These are phyloP conservation scores for Cistogaster globosa DNA, from an alignment of 2,888 invertebrate genomes.

Conservation along the genomic window DNA sequence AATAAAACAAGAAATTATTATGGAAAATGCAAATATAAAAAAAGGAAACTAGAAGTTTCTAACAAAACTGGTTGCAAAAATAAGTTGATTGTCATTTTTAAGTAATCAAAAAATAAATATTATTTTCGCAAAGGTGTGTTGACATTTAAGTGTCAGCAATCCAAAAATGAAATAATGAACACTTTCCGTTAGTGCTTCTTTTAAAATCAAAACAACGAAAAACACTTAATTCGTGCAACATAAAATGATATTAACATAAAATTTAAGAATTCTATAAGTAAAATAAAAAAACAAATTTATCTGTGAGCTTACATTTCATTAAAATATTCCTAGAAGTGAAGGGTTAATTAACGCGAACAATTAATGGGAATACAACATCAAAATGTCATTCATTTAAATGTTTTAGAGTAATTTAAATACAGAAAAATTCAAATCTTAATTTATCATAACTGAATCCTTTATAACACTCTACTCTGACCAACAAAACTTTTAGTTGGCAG, in stretches of 20 bases:
- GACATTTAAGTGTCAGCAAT: slow-evolving; percentile 49
- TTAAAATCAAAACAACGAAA: slow-evolving; percentile 10
- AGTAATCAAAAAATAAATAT: slow-evolving; percentile 40
- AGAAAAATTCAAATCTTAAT: too few species aligned
- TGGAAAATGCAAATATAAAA: slow-evolving; percentile 9
- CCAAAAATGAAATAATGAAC: slow-evolving; percentile 48
- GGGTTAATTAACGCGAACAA: too few species aligned
- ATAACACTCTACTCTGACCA: too few species aligned
- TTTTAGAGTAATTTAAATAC: too few species aligned
- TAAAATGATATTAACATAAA: neutral
- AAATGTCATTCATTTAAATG: too few species aligned
- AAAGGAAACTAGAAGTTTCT: slow-evolving; percentile 13
- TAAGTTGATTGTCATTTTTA: slow-evolving; percentile 59
- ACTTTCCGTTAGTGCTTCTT: slow-evolving; percentile 21
- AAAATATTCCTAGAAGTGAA: too few species aligned
- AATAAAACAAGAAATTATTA: slow-evolving; percentile 11
- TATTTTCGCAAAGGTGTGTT: slow-evolving; percentile 38
- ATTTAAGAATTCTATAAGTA: neutral
- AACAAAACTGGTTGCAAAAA: slow-evolving; percentile 22
- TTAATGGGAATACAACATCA: too few species aligned
- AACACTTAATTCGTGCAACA: neutral
- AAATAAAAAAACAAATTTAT: neutral
- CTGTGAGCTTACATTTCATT: too few species aligned
- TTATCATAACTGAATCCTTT: too few species aligned
- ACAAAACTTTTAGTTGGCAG: too few species aligned